Evolutionary conservation across 2,888 invertebrate species (phyloP), one percentile per base, ranked within the genome.

Genomic region (Halictus quadricinctus): DNA sequence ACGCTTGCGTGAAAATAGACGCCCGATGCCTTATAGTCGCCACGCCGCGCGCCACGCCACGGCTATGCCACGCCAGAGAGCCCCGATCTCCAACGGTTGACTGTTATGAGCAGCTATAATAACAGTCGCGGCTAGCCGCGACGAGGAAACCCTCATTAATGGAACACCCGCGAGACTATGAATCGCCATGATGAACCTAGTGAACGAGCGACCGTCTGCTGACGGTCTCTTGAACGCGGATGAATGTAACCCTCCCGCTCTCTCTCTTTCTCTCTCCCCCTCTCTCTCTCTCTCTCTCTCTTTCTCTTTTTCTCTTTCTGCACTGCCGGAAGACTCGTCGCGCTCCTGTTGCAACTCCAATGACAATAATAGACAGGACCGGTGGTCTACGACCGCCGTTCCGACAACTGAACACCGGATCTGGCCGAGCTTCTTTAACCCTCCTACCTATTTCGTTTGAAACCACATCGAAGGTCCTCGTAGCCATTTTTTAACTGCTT

Each of bases 101-200:
- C 92, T 91, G 93, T 94, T 94, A 94, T 94, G 93, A 94, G 91
- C 93, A 91, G 92, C 92, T 93, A 92, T 93, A 93, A 93, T 93
- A 94, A 93, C 93, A 93, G 93, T 86, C 83, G 84, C 83, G 83
- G 88, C 80, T 91, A 84, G 87, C 90, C 85, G 84, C 87, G 54
- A 88, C 86, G 84, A 88, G 87, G 87, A 76, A 84, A 75, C 87
- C 91, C 93, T 94, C 94, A 93, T 94, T 94, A 94, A 94, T 94
- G 94, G 92, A 92, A 90, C 90, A 89, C 86, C 87, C 92, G 92
- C 91, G 91, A 88, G 91, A 93, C 93, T 92, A 94, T 94, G 94
- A 94, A 94, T 94, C 94, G 94, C 93, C 90, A 92, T 91, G 93
- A 90, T 88, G 79, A 77, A 81, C 66, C 72, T 69, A 60, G 73